Percentiles rank a stretch among this genome's conserved stretches.
These are phyloP conservation scores for Drosophila melanica DNA, from an alignment of 1,140 invertebrate genomes.

Conservation along the genomic window DNA sequence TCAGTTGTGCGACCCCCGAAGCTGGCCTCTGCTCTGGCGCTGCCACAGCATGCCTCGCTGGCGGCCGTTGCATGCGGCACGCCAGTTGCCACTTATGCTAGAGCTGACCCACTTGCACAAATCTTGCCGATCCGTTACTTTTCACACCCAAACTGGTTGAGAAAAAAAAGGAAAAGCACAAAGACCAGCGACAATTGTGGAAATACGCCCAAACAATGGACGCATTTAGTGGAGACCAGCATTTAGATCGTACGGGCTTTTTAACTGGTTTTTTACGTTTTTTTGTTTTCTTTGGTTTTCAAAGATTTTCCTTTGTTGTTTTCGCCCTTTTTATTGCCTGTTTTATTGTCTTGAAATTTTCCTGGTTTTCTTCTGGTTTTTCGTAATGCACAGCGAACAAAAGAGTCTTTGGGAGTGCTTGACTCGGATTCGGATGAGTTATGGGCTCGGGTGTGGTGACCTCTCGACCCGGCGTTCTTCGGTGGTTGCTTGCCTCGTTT, in stretches of 20 bases:
- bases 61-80: slow-evolving; percentile 62
- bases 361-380: slow-evolving; percentile 46
- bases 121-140: slow-evolving; percentile 64
- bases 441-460: slow-evolving; percentile 67
- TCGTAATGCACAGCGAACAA: slow-evolving; percentile 47
- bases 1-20: slow-evolving; percentile 34
- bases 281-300: slow-evolving; percentile 42
- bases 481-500: slow-evolving; percentile 57
- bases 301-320: slow-evolving; percentile 21
- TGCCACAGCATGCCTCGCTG: slow-evolving; percentile 46
- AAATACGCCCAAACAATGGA: slow-evolving; percentile 66
- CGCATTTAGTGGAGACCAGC: slow-evolving; percentile 38
- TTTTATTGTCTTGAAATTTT: slow-evolving; percentile 63
- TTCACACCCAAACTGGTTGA: slow-evolving; percentile 75
- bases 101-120: slow-evolving; percentile 65
- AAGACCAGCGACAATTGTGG: slow-evolving; percentile 73
- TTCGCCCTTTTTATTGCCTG: slow-evolving; percentile 68
- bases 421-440: slow-evolving; percentile 54
- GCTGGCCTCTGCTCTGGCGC: slow-evolving; percentile 1
- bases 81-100: slow-evolving; percentile 38
- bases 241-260: slow-evolving; percentile 45
- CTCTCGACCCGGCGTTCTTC: slow-evolving; percentile 22
- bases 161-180: slow-evolving; percentile 19
- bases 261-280: slow-evolving; percentile 66
- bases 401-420: slow-evolving; percentile 37